Percentiles rank a stretch among this genome's conserved stretches.
Evolutionary conservation across 2,113 vertebrate species (phyloP).

Genomic region (human): GRCh38 chrX:68870001-68870500

Average conservation of each 20-base stretch:
- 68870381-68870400: neutral
- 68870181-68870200: constrained; percentile 66
- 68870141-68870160: constrained; percentile 75
- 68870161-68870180: constrained; percentile 66
- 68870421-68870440: neutral
- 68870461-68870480: neutral
- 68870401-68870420: neutral
- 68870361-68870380: constrained; percentile 18
- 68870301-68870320: constrained; percentile 14
- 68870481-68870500: neutral
- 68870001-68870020: constrained; percentile 9
- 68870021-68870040: constrained; percentile 39
- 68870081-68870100: constrained; percentile 74
- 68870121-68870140: constrained; percentile 72
- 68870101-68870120: constrained; percentile 77
- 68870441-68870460: neutral
- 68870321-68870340: neutral
- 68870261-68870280: constrained; percentile 62
- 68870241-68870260: constrained; percentile 65
- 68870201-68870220: constrained; percentile 76
- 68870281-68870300: constrained; percentile 61
- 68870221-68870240: constrained; percentile 62
- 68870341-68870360: neutral
- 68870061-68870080: constrained; percentile 70
- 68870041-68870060: constrained; percentile 45